These are phyloP conservation scores for Stratiolaelaps scimitus DNA, from an alignment of 1,140 invertebrate species.

Conservation along the genomic window DNA sequence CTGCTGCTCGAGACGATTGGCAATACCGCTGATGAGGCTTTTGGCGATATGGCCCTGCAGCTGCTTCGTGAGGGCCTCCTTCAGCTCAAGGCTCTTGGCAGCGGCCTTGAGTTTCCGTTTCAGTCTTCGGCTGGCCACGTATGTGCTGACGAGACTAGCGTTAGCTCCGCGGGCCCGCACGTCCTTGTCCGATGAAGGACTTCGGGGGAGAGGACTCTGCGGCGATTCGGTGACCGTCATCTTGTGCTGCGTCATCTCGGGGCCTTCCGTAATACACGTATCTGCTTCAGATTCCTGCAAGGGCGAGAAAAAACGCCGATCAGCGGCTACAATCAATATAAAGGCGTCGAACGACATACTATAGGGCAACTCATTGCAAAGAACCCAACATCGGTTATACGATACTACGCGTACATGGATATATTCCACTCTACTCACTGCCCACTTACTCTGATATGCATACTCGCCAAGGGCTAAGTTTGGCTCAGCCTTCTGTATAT, in stretches of 20 bases:
- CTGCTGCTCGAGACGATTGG: conserved; percentile 24
- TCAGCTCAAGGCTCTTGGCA: conserved; percentile 20
- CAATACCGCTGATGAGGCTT: conserved; percentile 20
- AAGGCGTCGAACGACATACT: too few relatives aligned
- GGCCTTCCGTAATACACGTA: too few relatives aligned
- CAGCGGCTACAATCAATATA: too few relatives aligned
- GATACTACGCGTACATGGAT: too few relatives aligned
- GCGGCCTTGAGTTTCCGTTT: conserved; percentile 25
- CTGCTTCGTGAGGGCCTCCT: conserved; percentile 19
- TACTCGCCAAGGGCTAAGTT: too few relatives aligned
- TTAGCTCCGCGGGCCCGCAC: neutral
- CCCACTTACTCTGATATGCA: too few relatives aligned
- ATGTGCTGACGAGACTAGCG: conserved; percentile 9
- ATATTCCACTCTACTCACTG: too few relatives aligned
- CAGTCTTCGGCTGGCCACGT: conserved; percentile 23
- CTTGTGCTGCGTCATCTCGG: conserved; percentile 13
- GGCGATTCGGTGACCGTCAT: conserved; percentile 5
- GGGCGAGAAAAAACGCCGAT: too few relatives aligned
- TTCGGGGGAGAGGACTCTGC: conserved; percentile 3
- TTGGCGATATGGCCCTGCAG: conserved; percentile 27
- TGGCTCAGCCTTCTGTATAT: too few relatives aligned
- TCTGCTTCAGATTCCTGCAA: too few relatives aligned
- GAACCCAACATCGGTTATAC: too few relatives aligned
- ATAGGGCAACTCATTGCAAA: too few relatives aligned
- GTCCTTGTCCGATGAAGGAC: conserved; percentile 17